Evolutionary conservation across 2,888 invertebrate genomes (phyloP).

Genomic region (Myopa testacea): DNA sequence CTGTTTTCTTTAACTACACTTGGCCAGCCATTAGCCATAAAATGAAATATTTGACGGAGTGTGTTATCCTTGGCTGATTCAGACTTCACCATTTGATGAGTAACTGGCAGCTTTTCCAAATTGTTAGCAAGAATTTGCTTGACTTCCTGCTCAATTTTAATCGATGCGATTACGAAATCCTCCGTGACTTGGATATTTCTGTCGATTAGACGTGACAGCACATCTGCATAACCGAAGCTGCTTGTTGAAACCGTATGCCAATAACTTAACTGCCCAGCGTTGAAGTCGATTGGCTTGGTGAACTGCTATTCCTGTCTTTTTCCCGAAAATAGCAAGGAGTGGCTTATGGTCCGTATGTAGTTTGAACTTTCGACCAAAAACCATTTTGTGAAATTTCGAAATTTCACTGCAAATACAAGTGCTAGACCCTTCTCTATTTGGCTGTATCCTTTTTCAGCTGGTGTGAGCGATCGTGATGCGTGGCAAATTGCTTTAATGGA

Average conservation of each 20-base stretch:
- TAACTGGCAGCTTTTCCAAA: slow-evolving; percentile 38
- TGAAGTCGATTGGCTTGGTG: too few relatives aligned
- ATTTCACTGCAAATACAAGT: slow-evolving; percentile 56
- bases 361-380: slow-evolving; percentile 38
- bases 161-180: slow-evolving; percentile 41
- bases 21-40: slow-evolving; percentile 40
- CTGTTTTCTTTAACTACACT: slow-evolving; percentile 16
- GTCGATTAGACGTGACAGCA: slow-evolving; percentile 40
- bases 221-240: slow-evolving; percentile 48
- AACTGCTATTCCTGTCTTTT: too few relatives aligned
- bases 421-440: slow-evolving; percentile 54
- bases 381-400: slow-evolving; percentile 57
- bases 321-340: too few relatives aligned
- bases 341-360: slow-evolving; percentile 33
- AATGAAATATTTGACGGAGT: slow-evolving; percentile 40
- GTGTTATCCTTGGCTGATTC: slow-evolving; percentile 36
- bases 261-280: too few relatives aligned
- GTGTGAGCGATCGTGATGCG: slow-evolving; percentile 52
- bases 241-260: slow-evolving; percentile 44
- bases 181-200: slow-evolving; percentile 17
- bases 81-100: slow-evolving; percentile 41
- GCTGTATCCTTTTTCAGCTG: slow-evolving; percentile 49
- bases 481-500: slow-evolving; percentile 54
- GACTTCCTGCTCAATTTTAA: slow-evolving; percentile 38
- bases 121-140: slow-evolving; percentile 28